A percentile compares a stretch with the other conserved stretches of the same genome.
Evolutionary conservation across 2,888 invertebrate genomes (phyloP).

Genomic region (Ceriagrion tenellum): DNA sequence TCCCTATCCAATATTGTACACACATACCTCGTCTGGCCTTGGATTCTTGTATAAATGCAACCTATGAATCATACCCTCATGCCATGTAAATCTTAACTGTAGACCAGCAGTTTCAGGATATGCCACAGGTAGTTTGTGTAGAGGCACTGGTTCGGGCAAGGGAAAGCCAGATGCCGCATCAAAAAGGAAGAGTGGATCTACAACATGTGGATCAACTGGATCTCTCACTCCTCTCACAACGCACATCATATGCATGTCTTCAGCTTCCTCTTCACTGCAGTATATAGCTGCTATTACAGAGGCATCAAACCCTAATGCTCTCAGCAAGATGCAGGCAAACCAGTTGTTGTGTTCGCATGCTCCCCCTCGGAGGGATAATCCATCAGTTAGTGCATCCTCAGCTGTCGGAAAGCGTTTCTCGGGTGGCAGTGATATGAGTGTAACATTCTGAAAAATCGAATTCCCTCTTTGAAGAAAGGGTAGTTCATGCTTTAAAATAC

Average conservation of each 20-base stretch:
- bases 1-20: no score
- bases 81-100: background rate
- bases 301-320: conserved; percentile 5
- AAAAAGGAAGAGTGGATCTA: conserved; percentile 35
- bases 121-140: conserved; percentile 31
- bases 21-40: conserved; percentile 6
- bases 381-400: conserved; percentile 20
- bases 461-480: background rate
- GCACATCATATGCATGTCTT: conserved; percentile 45
- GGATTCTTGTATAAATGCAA: conserved; percentile 39
- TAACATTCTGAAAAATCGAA: conserved; percentile 38
- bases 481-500: no score
- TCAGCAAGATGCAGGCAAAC: conserved; percentile 20
- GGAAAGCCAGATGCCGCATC: conserved; percentile 49
- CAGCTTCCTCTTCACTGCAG: background rate
- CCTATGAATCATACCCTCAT: background rate
- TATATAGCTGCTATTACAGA: conserved; percentile 18
- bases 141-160: conserved; percentile 16
- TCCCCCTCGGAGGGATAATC: conserved; percentile 21
- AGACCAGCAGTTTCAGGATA: conserved; percentile 53
- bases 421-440: background rate
- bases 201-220: background rate
- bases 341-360: conserved; percentile 36
- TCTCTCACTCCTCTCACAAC: conserved; percentile 15
- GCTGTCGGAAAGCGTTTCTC: conserved; percentile 22